phyloP scores from a whole-genome alignment of 2,113 vertebrate genomes.

The Corythaeola cristata region DNA sequence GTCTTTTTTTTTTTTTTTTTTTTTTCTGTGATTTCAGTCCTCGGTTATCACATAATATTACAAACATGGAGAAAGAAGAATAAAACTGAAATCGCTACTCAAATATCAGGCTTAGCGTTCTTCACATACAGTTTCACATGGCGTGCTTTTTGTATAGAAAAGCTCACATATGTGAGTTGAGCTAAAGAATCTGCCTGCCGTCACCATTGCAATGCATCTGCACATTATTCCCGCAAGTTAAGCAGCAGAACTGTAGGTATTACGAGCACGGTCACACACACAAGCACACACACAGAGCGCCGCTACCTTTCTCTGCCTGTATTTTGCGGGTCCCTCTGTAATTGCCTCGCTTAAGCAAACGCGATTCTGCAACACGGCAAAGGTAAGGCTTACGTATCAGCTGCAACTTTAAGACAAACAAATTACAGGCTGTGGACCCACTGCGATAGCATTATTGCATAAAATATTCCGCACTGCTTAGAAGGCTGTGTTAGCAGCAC shows the following conservation, averaged over 20 bases:
- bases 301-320: not conserved
- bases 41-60: not conserved
- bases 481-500: constrained; percentile 13
- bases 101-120: not conserved
- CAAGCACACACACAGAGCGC: not conserved
- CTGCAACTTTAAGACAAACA: constrained; percentile 60
- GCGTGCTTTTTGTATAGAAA: not conserved
- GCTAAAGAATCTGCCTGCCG: not conserved
- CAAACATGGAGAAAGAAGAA: not conserved
- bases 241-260: constrained; percentile 30
- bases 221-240: constrained; percentile 49
- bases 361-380: not conserved
- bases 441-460: not conserved
- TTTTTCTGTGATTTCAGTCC: not conserved
- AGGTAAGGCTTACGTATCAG: not conserved
- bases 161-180: not conserved
- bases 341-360: not conserved
- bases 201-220: not conserved
- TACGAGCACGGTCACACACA: not conserved
- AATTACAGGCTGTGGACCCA: not conserved
- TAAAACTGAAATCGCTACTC: not conserved
- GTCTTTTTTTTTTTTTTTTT: not conserved
- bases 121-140: not conserved
- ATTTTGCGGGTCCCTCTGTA: not conserved
- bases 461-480: not conserved